A percentile compares a stretch with the other conserved stretches of the same genome.
Conservation (phyloP, 2,797 vertebrate species). For the Myotis pilosus region DNA sequence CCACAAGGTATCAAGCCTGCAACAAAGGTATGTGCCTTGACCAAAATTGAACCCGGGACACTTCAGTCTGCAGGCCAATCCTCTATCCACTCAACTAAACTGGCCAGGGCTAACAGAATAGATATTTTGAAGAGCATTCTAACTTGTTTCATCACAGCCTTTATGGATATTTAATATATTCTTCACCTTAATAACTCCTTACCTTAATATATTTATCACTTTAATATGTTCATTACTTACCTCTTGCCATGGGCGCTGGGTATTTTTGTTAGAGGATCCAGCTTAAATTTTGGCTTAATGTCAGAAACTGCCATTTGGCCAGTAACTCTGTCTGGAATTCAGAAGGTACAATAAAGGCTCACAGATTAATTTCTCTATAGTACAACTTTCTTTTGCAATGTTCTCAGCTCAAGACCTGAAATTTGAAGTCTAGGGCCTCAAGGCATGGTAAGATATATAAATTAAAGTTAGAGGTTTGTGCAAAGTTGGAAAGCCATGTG, state of each 20-base stretch:
- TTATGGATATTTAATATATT: background rate
- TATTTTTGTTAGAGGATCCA: slow-evolving; percentile 68
- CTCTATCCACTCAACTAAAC: too few relatives aligned
- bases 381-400: background rate
- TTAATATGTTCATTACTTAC: slow-evolving; percentile 59
- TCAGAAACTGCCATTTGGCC: slow-evolving; percentile 66
- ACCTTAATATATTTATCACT: background rate
- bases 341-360: slow-evolving; percentile 53
- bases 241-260: slow-evolving; percentile 54
- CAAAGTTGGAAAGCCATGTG: background rate
- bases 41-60: too few relatives aligned
- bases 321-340: slow-evolving; percentile 65
- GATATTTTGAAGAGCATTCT: slow-evolving; percentile 1
- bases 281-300: slow-evolving; percentile 61
- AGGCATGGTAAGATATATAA: background rate
- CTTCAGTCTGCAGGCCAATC: too few relatives aligned
- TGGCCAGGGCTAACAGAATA: background rate
- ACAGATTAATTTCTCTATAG: slow-evolving; percentile 33
- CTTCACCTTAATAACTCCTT: slow-evolving; percentile 33
- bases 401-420: background rate
- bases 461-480: slow-evolving; percentile 20
- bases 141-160: background rate
- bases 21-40: too few relatives aligned
- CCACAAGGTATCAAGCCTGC: too few relatives aligned
- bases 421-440: background rate